Base-by-base conservation (phyloP, 2,888 invertebrate species). In the Erebia palarica region DNA sequence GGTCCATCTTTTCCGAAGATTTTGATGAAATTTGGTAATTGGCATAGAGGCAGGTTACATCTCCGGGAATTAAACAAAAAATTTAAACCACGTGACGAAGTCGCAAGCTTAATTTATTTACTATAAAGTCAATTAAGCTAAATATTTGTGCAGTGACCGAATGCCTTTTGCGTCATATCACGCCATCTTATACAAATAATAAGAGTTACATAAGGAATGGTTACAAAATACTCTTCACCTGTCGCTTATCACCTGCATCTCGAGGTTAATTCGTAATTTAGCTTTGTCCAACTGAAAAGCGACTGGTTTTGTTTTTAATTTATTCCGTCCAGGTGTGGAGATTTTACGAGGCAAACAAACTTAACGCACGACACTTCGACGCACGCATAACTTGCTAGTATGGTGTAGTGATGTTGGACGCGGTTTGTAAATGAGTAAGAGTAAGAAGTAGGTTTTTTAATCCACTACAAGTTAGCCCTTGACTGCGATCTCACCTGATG, bases 361-460 rank as follows among this genome's bases (percentile, higher is more conserved):
- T 60, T 60, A 60, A 42, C 9, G 49, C 53, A 59, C 18, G 21
- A 13, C 55, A 18, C 10, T 36, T 57, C 16, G 55, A 47, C 47
- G 21, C n/a, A 58, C 71, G 59, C 69, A 44, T 75, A 76, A 71
- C 73, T 76, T 70, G 49, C 72, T 78, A 80, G 61, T 61, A 10
- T 18, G 55, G 18, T 51, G n/a, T 55, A 55, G 16, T 53, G 10
- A 44, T 11, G 16, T 55, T 16, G 18, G 16, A 5, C 11, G 13
- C 36, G 36, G 11, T 13, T 14, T 36, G 5, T 36, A 36, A n/a
- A 59, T 59, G 7, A 36, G n/a, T n/a, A n/a, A n/a, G n/a, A 27
- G 36, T n/a, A 36, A 59, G 27, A 7, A 14, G 5, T 13, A 14
- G 2, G 13, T n/a, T n/a, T n/a, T n/a, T n/a, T n/a, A n/a, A n/a